Conservation (phyloP, 2,797 vertebrate genomes). For the Smutsia temminckii region DNA sequence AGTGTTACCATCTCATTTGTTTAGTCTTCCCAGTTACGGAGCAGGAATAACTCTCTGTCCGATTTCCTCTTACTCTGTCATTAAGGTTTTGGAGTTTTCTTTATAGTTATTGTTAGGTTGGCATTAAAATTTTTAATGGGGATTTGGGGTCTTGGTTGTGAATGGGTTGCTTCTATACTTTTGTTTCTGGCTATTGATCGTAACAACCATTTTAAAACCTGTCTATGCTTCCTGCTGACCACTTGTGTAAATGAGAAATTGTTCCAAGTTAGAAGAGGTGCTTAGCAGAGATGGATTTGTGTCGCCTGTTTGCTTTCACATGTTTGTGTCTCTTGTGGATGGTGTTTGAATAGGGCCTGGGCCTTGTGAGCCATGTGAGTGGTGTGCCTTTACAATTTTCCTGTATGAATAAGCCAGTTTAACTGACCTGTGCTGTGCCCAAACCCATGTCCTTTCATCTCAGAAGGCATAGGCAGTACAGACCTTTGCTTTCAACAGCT, state of each 20-base stretch:
- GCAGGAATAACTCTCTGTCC: background rate
- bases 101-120: background rate
- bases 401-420: constrained; percentile 54
- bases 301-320: constrained; percentile 36
- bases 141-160: background rate
- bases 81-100: constrained; percentile 37
- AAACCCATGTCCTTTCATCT: constrained; percentile 34
- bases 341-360: constrained; percentile 36
- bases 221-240: constrained; percentile 21
- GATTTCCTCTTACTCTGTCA: background rate
- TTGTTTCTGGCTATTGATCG: background rate
- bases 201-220: constrained; percentile 16
- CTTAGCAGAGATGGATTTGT: constrained; percentile 52
- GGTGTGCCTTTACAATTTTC: constrained; percentile 43
- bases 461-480: constrained; percentile 27
- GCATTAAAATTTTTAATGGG: constrained; percentile 8
- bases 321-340: constrained; percentile 50
- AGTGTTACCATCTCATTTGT: background rate
- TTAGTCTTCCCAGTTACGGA: background rate
- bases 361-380: background rate
- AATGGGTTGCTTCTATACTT: constrained; percentile 32
- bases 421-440: constrained; percentile 38
- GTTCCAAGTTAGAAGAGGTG: background rate
- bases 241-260: constrained; percentile 46
- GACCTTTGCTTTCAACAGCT: constrained; percentile 53